Base-by-base conservation (phyloP, 2,797 vertebrate species). In the Epinephelus malabaricus region DNA sequence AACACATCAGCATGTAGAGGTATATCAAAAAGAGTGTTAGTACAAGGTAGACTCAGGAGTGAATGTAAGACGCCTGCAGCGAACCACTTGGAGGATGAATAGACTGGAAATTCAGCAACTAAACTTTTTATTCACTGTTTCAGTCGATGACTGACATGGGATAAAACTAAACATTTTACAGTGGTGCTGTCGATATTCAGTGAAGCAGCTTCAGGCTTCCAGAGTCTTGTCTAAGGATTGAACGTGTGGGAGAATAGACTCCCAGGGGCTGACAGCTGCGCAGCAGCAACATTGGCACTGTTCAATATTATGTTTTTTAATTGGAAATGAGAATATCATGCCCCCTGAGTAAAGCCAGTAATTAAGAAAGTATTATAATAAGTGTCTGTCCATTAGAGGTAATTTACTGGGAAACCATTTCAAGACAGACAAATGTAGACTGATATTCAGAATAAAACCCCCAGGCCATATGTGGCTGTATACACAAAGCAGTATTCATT, bases 271-370 rank as follows among this genome's bases (percentile, higher is more conserved):
- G 65, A 72, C 34, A 19, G 59, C 64, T 0, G 56, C 15, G 27
- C 27, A 18, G 45, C n/a, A 68, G 54, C 66, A 56, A 13, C 73
- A 47, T 3, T 21, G 46, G 19, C 49, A 30, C 19, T 23, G 14
- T 45, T 61, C 58, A 80, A 38, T 46, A 49, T 64, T 14, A 51
- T 19, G 43, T 23, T 68, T 75, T 72, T 61, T 73, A 53, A 81
- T 46, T 76, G 71, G 53, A 56, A 76, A 67, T 30, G 15, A 70
- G 50, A 54, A 65, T 59, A 43, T 47, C 17, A 56, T 43, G 19
- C 21, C 53, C 53, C 46, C 18, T n/a, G 70, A 66, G 56, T 34
- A 25, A 56, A 54, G 18, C 5, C 27, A 40, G 64, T 77, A 34
- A 65, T 76, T 69, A 59, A 21, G 9, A 25, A 61, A 60, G 47